Evolutionary conservation across 1,140 invertebrate genomes (phyloP), one percentile per base, ranked within the genome.

Genomic region (Zaprionus gabonicus): DNA sequence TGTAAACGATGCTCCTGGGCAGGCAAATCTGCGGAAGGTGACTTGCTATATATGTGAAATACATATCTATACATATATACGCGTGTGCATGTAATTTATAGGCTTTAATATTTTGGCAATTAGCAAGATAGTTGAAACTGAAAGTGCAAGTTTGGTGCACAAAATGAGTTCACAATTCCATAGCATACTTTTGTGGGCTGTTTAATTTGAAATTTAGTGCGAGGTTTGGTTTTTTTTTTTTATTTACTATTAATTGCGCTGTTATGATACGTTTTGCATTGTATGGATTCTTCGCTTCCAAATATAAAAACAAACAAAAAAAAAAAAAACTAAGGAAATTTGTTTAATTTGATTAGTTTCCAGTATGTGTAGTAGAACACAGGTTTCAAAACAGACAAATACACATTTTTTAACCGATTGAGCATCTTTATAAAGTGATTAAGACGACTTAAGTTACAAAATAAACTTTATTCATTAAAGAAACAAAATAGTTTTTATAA

Each of bases 1-100:
- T 46, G 65, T 69, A 68, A 86, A 82, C 71, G 82, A 76, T 76
- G 74, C 82, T 65, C 66, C 25, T 23, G 82, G 66, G 78, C 55
- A 36, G 38, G 31, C 34, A 41, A 84, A 85, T 84, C 77, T 77
- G 82, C 76, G 60, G 17, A 34, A 58, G 65, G 38, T 67, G 55
- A 67, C 65, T 58, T 67, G 65, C 65, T 56, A 80, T n/a, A 41
- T 41, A 7, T 41, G n/a, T 41, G 5, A 49, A 49, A 6, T 4
- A 51, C 12, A 51, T 25, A 51, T 25, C 12, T 13, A 25, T 4
- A 51, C 10, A 23, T 25, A 25, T 51, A 13, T 51, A 25, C 10
- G 23, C 23, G 1, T 25, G 46, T 25, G 46, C 20, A 13, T 51
- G 20, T 51, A 12, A 25, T 23, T 13, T 9, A 46, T 46, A n/a